Evolutionary conservation across 1,140 invertebrate genomes (phyloP), one percentile per base, ranked within the genome.

Genomic region (Drosophila elegans): DNA sequence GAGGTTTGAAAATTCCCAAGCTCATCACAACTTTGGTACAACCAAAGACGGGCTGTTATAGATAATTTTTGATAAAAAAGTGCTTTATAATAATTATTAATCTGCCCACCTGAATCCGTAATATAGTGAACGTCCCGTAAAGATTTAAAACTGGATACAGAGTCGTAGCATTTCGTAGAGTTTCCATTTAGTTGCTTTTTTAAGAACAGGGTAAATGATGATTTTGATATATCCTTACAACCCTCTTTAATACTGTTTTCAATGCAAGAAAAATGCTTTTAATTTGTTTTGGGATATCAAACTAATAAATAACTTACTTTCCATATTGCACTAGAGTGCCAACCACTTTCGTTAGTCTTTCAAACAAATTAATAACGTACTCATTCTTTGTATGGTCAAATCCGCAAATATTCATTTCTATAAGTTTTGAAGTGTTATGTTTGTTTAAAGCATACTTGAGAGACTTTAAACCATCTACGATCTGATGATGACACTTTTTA

Each of bases 1-100:
- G 66, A 52, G 10, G 36, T 62, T 13, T 57, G 51, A 42, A 79
- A 76, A 21, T 48, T 44, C 0, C 73, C 77, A 29, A 76, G 45
- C 12, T 66, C 52, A 46, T 45, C 66, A 42, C 77, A 79, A 49
- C 29, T 2, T 49, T 77, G 74, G 45, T 61, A 77, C 3, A 77
- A 39, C 64, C 63, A 67, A 44, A 67, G 67, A 12, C 77, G 77
- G 0, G 5, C 74, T 77, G 4, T 27, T 52, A 16, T 29, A 12
- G 1, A 56, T n/a, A 57, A 1, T 34, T 2, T 16, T 16, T 4
- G 34, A 44, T 9, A 13, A 29, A n/a, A n/a, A 27, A 5, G 9
- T 34, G 44, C 16, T 2, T 10, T 12, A 45, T 34, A 2, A 27
- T n/a, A 12, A 3, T 7, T 4, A 4, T 13, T 3, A 13, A 10